Evolutionary conservation across 2,113 vertebrate species (phyloP).

Genomic region (Nestor notabilis): DNA sequence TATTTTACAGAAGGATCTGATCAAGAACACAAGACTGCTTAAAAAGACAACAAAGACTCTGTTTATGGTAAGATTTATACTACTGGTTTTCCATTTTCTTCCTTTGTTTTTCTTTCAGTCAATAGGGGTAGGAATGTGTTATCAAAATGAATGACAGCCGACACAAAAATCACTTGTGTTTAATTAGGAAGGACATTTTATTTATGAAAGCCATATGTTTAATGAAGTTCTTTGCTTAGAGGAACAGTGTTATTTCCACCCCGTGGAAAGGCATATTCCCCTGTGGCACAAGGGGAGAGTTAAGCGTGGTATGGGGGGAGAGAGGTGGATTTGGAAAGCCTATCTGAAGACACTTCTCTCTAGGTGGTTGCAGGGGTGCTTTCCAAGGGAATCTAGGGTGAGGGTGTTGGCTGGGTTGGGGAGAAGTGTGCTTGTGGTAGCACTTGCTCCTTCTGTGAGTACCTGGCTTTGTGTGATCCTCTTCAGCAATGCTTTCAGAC

Average conservation of each 20-base stretch:
- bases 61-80: constrained; percentile 72
- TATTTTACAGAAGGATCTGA: constrained; percentile 70
- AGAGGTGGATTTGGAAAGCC: not conserved
- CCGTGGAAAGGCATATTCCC: not conserved
- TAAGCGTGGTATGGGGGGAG: fast-evolving
- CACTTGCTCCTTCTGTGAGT: not conserved
- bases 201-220: not conserved
- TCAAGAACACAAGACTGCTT: constrained; percentile 68
- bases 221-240: not conserved
- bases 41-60: constrained; percentile 69
- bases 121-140: not conserved
- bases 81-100: not conserved
- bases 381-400: not conserved
- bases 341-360: not conserved
- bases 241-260: not conserved
- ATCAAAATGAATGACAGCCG: not conserved
- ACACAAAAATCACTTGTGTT: not conserved
- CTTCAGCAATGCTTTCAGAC: not conserved
- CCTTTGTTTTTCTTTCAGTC: not conserved
- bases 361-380: not conserved
- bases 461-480: fast-evolving
- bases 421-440: not conserved
- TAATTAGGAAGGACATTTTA: not conserved
- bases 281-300: not conserved
- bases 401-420: not conserved